A percentile compares a stretch with the other conserved stretches of the same genome.
Conservation (phyloP, 2,113 vertebrate genomes). For the Suricata suricatta region DNA sequence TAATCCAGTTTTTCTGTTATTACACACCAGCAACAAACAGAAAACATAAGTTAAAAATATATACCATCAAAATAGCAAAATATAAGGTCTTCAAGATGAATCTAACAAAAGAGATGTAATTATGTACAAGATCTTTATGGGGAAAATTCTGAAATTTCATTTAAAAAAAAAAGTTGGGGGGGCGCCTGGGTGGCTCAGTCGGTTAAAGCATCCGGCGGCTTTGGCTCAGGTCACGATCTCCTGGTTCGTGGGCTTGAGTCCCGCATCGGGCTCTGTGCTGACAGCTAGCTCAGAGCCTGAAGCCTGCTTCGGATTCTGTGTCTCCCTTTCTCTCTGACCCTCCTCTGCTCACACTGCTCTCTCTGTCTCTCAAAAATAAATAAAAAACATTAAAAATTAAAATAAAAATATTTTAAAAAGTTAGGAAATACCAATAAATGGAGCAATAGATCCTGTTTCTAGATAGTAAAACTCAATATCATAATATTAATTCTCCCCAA, state of each 20-base stretch:
- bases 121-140: not conserved
- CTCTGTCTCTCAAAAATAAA: too few relatives aligned
- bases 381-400: too few relatives aligned
- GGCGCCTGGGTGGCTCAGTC: too few relatives aligned
- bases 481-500: not conserved
- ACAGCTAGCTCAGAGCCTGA: too few relatives aligned
- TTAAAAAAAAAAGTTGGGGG: not conserved
- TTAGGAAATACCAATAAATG: conserved; percentile 3
- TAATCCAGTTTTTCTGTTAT: not conserved
- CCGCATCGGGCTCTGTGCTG: too few relatives aligned
- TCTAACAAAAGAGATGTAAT: not conserved
- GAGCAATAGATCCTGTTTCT: not conserved
- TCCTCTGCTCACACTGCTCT: too few relatives aligned
- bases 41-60: not conserved
- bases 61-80: not conserved
- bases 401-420: not conserved
- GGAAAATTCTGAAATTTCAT: conserved; percentile 31
- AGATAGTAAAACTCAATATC: not conserved
- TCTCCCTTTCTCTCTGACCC: too few relatives aligned
- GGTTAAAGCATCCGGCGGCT: too few relatives aligned
- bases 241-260: too few relatives aligned
- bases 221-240: too few relatives aligned
- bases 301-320: too few relatives aligned
- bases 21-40: not conserved
- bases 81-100: not conserved